Conservation (phyloP, 2,113 vertebrate genomes). For the Mustela lutreola region DNA sequence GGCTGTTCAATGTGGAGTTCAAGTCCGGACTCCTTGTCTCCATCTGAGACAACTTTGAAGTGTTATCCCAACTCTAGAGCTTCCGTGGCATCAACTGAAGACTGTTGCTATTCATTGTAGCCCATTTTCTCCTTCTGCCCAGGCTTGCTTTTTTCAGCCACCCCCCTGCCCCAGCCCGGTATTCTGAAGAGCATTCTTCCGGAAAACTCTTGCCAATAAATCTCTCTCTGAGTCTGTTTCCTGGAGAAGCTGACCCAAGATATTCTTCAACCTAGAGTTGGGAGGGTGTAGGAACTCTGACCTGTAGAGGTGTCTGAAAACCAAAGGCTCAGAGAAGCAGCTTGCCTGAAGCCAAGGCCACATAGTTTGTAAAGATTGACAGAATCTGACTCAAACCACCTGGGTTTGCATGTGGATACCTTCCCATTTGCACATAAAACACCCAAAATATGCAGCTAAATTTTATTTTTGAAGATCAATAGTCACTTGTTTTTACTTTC, state of each 20-base stretch:
- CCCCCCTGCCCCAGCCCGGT: fast-evolving
- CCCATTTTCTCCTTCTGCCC: neutral
- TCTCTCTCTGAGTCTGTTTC: neutral
- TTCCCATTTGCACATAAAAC: neutral
- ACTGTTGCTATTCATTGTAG: neutral
- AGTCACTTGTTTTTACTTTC: neutral
- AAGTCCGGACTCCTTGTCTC: neutral
- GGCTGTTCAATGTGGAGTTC: neutral
- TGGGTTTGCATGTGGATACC: neutral
- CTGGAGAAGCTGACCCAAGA: neutral
- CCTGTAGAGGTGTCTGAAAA: neutral
- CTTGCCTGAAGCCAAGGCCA: neutral
- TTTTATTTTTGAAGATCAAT: neutral
- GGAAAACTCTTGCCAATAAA: neutral
- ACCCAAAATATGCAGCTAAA: neutral
- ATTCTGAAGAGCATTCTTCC: neutral
- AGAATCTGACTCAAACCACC: neutral
- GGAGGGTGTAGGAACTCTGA: neutral
- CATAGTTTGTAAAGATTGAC: neutral
- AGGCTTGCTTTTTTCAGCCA: neutral
- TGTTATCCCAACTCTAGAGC: neutral
- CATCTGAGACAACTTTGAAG: neutral
- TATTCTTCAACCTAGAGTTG: neutral
- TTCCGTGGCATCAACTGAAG: neutral
- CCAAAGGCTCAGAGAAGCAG: neutral